Percentiles rank a stretch among this genome's conserved stretches.
phyloP scores from a whole-genome alignment of 2,888 invertebrate genomes.

The Acrocyrtus sp. region DNA sequence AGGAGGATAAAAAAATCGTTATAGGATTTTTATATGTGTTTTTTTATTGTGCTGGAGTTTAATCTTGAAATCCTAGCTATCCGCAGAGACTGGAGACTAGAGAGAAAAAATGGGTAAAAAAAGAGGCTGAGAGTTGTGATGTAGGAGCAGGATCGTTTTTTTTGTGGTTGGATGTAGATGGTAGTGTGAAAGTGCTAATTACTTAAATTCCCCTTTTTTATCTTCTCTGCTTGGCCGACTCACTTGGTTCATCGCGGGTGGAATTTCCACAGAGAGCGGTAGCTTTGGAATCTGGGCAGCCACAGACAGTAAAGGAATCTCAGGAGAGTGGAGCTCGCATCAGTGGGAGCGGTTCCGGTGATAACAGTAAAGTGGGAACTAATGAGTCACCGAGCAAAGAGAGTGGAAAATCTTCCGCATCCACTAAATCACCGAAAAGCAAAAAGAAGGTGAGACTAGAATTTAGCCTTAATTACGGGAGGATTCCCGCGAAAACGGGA shows the following conservation, averaged over 20 bases:
- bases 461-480: background rate
- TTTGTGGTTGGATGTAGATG: background rate
- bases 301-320: conserved; percentile 29
- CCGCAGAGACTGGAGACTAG: too few relatives aligned
- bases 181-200: conserved; percentile 36
- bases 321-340: conserved; percentile 35
- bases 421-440: conserved; percentile 40
- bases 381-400: conserved; percentile 47
- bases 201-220: conserved; percentile 18
- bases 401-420: conserved; percentile 41
- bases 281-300: conserved; percentile 20
- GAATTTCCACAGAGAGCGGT: conserved; percentile 36
- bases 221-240: background rate
- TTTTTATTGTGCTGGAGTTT: too few relatives aligned
- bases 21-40: too few relatives aligned
- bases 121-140: background rate
- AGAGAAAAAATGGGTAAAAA: conserved; percentile 8
- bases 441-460: conserved; percentile 36
- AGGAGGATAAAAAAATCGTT: too few relatives aligned
- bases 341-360: conserved; percentile 34
- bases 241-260: too few relatives aligned
- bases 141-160: background rate
- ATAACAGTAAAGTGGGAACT: conserved; percentile 32
- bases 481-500: too few relatives aligned
- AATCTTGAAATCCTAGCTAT: too few relatives aligned